These are phyloP conservation scores for Urechis unicinctus DNA, from an alignment of 2,888 invertebrate species.

Conservation along the genomic window DNA sequence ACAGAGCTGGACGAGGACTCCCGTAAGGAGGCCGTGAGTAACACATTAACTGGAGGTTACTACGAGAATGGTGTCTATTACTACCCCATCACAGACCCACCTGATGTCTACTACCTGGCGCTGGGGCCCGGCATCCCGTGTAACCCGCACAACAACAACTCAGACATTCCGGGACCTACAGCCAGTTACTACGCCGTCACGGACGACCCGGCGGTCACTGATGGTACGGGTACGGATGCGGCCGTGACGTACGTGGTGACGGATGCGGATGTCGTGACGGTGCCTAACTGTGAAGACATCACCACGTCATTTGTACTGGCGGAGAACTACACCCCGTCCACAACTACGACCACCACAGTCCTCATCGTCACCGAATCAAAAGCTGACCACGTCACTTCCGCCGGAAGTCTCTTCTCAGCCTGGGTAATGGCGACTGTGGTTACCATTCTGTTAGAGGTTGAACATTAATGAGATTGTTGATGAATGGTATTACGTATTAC, in stretches of 20 bases:
- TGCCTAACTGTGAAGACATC: constrained; percentile 5
- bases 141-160: constrained; percentile 7
- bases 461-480: too few relatives aligned
- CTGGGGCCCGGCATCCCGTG: constrained; percentile 10
- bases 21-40: background rate
- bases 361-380: too few relatives aligned
- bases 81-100: constrained; percentile 8
- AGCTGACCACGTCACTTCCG: too few relatives aligned
- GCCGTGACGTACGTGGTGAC: background rate
- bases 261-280: background rate
- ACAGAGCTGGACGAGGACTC: constrained; percentile 1
- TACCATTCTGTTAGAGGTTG: too few relatives aligned
- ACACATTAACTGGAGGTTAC: constrained; percentile 1
- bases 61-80: constrained; percentile 8
- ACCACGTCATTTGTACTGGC: constrained; percentile 4
- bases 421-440: too few relatives aligned
- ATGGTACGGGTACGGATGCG: background rate
- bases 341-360: background rate
- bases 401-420: too few relatives aligned
- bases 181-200: background rate
- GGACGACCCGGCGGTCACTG: background rate
- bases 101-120: constrained; percentile 6
- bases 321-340: background rate
- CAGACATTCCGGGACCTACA: background rate
- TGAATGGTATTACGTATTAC: too few relatives aligned